Percentiles rank a stretch among this genome's conserved stretches.
Conservation (phyloP, 1,140 invertebrate species). For the Akabosia matsudoensis region DNA sequence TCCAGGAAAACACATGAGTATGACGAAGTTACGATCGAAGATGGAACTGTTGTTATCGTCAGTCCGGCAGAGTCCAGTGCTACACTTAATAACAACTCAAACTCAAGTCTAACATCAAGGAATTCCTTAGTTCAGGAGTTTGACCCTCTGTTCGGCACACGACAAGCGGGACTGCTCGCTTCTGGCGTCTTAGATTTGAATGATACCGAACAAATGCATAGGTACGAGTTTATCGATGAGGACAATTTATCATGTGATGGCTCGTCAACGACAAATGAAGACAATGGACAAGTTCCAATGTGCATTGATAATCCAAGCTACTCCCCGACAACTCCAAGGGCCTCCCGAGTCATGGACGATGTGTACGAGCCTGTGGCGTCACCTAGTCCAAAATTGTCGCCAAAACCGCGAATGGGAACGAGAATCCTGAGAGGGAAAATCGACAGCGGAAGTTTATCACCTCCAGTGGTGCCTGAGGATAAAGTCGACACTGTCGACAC, state of each 20-base stretch:
- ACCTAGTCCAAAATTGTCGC: background rate
- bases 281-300: background rate
- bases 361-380: background rate
- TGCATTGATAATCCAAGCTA: background rate
- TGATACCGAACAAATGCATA: conserved; percentile 21
- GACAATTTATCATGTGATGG: background rate
- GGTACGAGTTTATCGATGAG: conserved; percentile 17
- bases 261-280: background rate
- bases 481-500: no score
- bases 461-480: no score
- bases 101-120: conserved; percentile 31
- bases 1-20: conserved; percentile 30
- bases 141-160: conserved; percentile 43
- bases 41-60: conserved; percentile 38
- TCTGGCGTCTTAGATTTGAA: no score
- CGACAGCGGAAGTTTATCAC: background rate
- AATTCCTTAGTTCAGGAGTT: conserved; percentile 43
- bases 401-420: conserved; percentile 7
- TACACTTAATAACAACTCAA: conserved; percentile 28
- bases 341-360: background rate
- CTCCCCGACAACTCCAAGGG: background rate
- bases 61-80: background rate
- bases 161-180: no score
- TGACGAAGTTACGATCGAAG: conserved; percentile 44
- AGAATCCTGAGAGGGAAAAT: background rate